Evolutionary conservation across 2,888 invertebrate species (phyloP), one percentile per base, ranked within the genome.

Genomic region (Eilema caniola): DNA sequence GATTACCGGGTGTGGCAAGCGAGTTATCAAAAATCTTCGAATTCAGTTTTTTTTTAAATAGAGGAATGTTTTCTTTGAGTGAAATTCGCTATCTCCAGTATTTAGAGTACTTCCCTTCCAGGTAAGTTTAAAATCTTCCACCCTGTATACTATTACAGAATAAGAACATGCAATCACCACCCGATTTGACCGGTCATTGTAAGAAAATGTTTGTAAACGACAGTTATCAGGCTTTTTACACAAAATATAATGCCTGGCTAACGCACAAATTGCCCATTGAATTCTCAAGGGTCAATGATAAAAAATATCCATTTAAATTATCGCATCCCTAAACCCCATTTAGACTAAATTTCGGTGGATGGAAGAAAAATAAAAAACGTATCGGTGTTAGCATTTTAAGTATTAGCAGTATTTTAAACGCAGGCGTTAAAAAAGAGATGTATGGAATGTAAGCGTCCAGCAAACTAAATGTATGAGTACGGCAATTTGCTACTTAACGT

Each of bases 181-280:
- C n/a, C n/a, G 20, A 56, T 56, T 56, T 28, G 28, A 57, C 33
- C 24, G 2, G 37, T 33, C 11, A 37, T 37, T 66, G n/a, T 23
- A 37, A 33, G 33, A 20, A 66, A 33, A 78, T 86, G 76, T 74
- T 85, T 85, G 84, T 79, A 83, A 90, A 87, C 81, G 85, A 81
- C 80, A 78, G 74, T 83, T 86, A 89, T 88, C 88, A 89, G 89
- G 90, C 86, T 86, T 80, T 84, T 86, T 84, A 86, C 78, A 80
- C 83, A 81, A 83, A n/a, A 81, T 78, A 82, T 81, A 82, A 74
- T 74, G 78, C 71, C 72, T 71, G 56, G 79, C 76, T 77, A 82
- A 78, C 79, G 77, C 73, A 84, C 75, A 82, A 86, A 88, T 86
- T 82, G 84, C 82, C 85, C 83, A 83, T 86, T 82, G 65, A 67